Evolutionary conservation across 2,113 vertebrate species (phyloP).

Genomic region (Osmerus mordax): DNA sequence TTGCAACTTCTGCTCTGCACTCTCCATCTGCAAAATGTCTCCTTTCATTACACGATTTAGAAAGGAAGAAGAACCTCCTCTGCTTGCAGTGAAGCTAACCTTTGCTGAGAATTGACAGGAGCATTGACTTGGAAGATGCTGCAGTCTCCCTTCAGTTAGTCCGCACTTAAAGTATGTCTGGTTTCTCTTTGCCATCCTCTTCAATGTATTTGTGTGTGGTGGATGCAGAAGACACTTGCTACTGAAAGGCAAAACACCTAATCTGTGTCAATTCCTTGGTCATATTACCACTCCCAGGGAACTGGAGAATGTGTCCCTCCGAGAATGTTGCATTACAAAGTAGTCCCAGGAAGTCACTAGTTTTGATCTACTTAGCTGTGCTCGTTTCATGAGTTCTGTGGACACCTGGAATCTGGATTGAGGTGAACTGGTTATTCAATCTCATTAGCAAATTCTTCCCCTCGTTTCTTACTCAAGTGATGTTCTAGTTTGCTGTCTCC

Average conservation of each 20-base stretch:
- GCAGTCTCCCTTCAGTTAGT: no score
- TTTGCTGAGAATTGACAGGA: slow-evolving; percentile 10
- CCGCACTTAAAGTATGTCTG: no score
- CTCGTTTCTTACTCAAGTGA: neutral
- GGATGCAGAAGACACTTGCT: neutral
- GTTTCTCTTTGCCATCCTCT: no score
- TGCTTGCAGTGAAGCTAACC: neutral
- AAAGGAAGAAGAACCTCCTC: slow-evolving; percentile 15
- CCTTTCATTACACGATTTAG: slow-evolving; percentile 32
- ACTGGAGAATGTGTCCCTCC: neutral
- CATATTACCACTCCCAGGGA: neutral
- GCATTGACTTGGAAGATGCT: neutral
- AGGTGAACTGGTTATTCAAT: slow-evolving; percentile 31
- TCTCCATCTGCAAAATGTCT: slow-evolving; percentile 14
- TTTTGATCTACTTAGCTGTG: no score
- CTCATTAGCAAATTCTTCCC: slow-evolving; percentile 34
- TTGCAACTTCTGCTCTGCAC: neutral
- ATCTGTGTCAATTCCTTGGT: neutral
- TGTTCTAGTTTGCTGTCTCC: neutral
- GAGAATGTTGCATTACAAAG: no score
- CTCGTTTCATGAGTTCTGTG: no score
- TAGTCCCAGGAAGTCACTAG: no score
- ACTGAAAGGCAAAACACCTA: neutral
- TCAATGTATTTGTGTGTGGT: neutral
- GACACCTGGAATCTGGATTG: no score